Percentiles rank a stretch among this genome's conserved stretches.
Conservation (phyloP, 2,113 vertebrate species). For the Triplophysa tibetana region DNA sequence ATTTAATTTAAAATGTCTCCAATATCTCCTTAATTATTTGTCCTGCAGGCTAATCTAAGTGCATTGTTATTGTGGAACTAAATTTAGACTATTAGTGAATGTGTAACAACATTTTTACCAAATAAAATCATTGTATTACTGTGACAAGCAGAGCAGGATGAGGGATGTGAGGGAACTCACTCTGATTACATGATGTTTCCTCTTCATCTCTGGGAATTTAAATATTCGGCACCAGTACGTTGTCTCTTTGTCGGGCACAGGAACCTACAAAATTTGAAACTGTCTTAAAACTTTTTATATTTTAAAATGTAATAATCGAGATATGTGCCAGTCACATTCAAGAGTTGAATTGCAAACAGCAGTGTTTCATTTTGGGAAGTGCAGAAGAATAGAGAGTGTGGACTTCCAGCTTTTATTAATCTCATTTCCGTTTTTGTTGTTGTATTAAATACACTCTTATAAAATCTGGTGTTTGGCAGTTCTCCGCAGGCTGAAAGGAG, state of each 20-base stretch:
- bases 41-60: neutral
- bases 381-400: neutral
- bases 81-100: too few relatives aligned
- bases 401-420: constrained; percentile 21
- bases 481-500: neutral
- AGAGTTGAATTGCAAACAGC: neutral
- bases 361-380: neutral
- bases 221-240: constrained; percentile 91
- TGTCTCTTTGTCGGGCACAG: constrained; percentile 83
- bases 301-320: neutral
- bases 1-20: neutral
- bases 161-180: too few relatives aligned
- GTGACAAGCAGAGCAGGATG: too few relatives aligned
- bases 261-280: constrained; percentile 84
- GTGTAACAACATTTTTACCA: neutral
- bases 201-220: constrained; percentile 78
- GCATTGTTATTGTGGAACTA: neutral
- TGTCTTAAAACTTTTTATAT: constrained; percentile 7
- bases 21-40: neutral
- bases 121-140: neutral
- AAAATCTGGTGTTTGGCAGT: constrained; percentile 24
- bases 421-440: constrained; percentile 8
- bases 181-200: constrained; percentile 84
- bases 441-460: constrained; percentile 29
- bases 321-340: neutral